These are phyloP conservation scores for Carassius gibelio DNA, from an alignment of 2,113 vertebrate species.

Conservation along the genomic window DNA sequence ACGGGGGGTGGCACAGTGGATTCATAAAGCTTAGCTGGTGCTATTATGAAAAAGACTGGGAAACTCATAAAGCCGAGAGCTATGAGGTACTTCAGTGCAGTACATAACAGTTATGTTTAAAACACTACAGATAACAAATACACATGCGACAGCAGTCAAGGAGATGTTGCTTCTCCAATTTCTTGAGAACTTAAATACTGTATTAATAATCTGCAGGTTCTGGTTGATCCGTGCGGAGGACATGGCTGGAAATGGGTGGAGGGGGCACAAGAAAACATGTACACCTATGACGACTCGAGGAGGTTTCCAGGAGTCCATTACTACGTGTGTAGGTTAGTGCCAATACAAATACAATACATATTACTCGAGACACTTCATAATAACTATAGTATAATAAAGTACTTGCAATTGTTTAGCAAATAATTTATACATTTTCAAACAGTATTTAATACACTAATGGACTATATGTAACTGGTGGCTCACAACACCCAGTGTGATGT, in stretches of 20 bases:
- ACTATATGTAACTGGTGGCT: background rate
- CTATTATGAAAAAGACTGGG: background rate
- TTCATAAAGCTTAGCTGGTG: background rate
- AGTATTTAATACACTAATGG: background rate
- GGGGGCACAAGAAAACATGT: background rate
- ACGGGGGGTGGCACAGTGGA: background rate
- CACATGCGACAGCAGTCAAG: background rate
- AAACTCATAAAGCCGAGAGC: rapidly evolving
- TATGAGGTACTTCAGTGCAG: background rate
- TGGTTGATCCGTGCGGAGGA: conserved; percentile 2
- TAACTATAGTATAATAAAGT: no score
- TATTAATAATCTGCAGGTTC: background rate
- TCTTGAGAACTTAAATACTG: background rate
- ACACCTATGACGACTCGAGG: background rate
- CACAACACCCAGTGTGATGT: background rate
- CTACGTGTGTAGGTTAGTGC: background rate
- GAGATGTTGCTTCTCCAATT: background rate
- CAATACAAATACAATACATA: background rate
- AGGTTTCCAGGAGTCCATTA: background rate
- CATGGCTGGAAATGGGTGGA: conserved; percentile 1
- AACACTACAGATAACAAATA: background rate
- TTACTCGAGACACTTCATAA: no score
- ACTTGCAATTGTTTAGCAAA: no score
- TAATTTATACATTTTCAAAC: no score
- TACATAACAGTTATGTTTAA: background rate